Conservation (phyloP, 1,140 invertebrate genomes). For the Bicyclus anynana region DNA sequence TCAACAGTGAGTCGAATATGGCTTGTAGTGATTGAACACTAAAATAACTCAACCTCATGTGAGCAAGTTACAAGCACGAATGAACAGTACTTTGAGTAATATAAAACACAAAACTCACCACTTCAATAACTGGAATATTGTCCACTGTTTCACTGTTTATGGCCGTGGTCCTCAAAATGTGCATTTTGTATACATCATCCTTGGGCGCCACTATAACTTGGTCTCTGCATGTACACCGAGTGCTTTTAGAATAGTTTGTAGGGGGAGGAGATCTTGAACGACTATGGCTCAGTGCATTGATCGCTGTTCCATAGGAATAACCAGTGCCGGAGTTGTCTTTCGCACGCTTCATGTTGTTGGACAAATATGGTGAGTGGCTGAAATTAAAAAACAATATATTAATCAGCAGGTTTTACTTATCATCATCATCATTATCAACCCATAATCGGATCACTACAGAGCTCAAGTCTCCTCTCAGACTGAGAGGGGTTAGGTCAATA, state of each 20-base stretch:
- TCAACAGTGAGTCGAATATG: no score
- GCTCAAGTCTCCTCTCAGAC: no score
- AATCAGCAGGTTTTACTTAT: no score
- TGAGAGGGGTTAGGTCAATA: no score
- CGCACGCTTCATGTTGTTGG: slow-evolving; percentile 55
- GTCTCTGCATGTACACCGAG: slow-evolving; percentile 49
- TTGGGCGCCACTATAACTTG: slow-evolving; percentile 40
- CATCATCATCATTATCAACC: no score
- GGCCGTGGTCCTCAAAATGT: slow-evolving; percentile 56
- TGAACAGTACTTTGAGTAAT: not conserved
- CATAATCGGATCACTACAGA: no score
- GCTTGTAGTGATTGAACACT: no score
- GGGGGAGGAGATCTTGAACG: slow-evolving; percentile 29
- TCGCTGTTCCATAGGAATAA: slow-evolving; percentile 59
- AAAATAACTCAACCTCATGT: no score
- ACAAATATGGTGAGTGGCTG: slow-evolving; percentile 51
- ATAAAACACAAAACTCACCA: slow-evolving; percentile 38
- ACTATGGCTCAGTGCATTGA: slow-evolving; percentile 38
- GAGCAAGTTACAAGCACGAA: no score
- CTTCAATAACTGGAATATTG: slow-evolving; percentile 36
- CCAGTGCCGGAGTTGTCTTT: slow-evolving; percentile 67
- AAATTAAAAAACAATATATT: slow-evolving; percentile 20
- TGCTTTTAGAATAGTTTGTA: slow-evolving; percentile 31
- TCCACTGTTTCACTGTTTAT: slow-evolving; percentile 56
- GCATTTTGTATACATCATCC: slow-evolving; percentile 48